phyloP scores from a whole-genome alignment of 1,140 invertebrate species.

The Bombus pascuorum region DNA sequence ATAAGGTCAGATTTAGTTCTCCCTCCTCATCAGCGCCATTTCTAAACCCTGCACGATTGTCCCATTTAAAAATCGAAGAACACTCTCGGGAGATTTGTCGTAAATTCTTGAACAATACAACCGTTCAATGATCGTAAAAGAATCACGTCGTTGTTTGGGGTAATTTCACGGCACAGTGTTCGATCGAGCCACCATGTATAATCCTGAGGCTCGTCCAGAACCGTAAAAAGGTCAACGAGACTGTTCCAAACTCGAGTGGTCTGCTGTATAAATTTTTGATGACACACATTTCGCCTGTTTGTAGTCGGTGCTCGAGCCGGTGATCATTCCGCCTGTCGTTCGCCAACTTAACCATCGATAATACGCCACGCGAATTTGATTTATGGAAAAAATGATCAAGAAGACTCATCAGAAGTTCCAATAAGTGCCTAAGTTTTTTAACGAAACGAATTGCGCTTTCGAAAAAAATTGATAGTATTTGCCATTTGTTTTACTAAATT shows the following conservation, averaged over 20 bases:
- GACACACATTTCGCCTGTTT: conserved; percentile 20
- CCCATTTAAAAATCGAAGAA: background rate
- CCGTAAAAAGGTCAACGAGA: conserved; percentile 31
- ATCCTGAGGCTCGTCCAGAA: background rate
- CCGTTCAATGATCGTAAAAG: background rate
- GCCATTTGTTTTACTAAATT: background rate
- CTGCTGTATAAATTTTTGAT: conserved; percentile 32
- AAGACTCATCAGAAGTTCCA: no score
- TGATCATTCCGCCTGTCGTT: background rate
- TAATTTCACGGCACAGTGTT: background rate
- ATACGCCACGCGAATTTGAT: background rate
- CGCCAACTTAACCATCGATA: no score
- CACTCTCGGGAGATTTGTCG: background rate
- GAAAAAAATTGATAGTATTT: background rate
- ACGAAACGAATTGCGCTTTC: background rate
- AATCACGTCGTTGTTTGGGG: background rate
- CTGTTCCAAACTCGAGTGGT: conserved; percentile 22
- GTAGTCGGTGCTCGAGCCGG: background rate
- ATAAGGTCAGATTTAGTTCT: background rate
- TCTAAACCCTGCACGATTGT: background rate
- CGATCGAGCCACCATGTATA: background rate
- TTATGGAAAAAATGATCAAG: background rate
- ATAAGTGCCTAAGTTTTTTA: background rate
- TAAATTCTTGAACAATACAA: background rate
- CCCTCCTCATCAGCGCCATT: no score